Conservation (phyloP, 1,140 invertebrate species). For the Cyclargus thomasi region DNA sequence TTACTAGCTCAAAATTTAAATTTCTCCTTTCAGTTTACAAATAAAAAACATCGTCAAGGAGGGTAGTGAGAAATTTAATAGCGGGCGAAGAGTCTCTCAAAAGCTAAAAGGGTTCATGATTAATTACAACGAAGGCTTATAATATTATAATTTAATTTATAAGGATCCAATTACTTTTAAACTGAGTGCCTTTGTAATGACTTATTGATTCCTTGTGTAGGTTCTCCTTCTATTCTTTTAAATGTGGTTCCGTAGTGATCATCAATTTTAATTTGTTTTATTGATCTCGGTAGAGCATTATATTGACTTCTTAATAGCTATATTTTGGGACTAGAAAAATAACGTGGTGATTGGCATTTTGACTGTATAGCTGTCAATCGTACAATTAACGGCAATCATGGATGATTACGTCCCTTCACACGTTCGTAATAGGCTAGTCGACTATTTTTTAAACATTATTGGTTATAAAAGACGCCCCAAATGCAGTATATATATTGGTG, state of each 20-base stretch:
- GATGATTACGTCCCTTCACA: too few species aligned
- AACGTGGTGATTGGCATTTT: too few species aligned
- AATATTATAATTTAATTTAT: background rate
- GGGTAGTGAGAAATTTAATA: background rate
- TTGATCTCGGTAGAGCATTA: too few species aligned
- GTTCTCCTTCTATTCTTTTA: too few species aligned
- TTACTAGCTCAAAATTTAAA: background rate
- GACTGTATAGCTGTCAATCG: too few species aligned
- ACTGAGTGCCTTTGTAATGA: background rate
- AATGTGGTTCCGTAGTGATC: background rate
- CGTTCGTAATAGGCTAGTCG: too few species aligned
- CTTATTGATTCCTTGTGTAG: constrained; percentile 1
- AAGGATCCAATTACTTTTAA: constrained; percentile 3
- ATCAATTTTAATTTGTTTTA: background rate
- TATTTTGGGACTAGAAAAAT: too few species aligned
- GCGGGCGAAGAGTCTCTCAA: background rate
- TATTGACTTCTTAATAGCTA: too few species aligned
- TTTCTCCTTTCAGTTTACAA: background rate
- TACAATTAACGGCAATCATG: too few species aligned
- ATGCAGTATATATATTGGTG: too few species aligned
- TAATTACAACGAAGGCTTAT: background rate
- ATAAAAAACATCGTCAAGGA: background rate
- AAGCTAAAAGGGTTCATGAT: background rate
- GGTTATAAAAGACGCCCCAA: too few species aligned
- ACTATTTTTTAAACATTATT: too few species aligned